phyloP scores from a whole-genome alignment of 2,888 invertebrate species.

The Sceliomorpha sp. region DNA sequence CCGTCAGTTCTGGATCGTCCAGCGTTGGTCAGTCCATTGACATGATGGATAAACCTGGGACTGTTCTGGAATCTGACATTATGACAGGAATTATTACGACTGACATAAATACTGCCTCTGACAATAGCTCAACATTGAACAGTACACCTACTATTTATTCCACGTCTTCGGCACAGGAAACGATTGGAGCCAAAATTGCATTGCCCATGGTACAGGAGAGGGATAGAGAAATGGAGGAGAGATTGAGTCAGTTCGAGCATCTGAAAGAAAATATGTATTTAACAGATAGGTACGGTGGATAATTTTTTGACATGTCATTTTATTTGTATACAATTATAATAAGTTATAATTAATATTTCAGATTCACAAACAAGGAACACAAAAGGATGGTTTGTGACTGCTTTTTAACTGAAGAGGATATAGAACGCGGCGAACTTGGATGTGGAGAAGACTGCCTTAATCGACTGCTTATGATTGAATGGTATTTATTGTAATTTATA shows the following conservation, averaged over 20 bases:
- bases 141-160: constrained; percentile 43
- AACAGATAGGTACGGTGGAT: constrained; percentile 85
- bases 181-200: constrained; percentile 69
- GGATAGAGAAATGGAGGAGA: constrained; percentile 82
- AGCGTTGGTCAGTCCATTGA: constrained; percentile 5
- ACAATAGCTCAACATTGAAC: not conserved
- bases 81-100: not conserved
- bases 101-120: constrained; percentile 4
- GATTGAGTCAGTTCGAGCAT: constrained; percentile 88
- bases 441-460: constrained; percentile 98
- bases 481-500: constrained; percentile 82
- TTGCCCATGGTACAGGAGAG: constrained; percentile 81
- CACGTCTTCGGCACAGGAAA: constrained; percentile 58
- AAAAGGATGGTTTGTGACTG: constrained; percentile 98
- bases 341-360: constrained; percentile 58
- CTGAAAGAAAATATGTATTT: constrained; percentile 93
- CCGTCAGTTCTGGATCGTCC: constrained; percentile 20
- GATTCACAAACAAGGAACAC: constrained; percentile 92
- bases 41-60: constrained; percentile 8
- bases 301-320: constrained; percentile 11
- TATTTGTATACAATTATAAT: constrained; percentile 5
- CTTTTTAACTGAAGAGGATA: constrained; percentile 93
- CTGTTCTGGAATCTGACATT: constrained; percentile 23
- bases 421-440: constrained; percentile 89
- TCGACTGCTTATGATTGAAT: constrained; percentile 98